Evolutionary conservation across 2,888 invertebrate genomes (phyloP).

Genomic region (Trichopria drosophilae): DNA sequence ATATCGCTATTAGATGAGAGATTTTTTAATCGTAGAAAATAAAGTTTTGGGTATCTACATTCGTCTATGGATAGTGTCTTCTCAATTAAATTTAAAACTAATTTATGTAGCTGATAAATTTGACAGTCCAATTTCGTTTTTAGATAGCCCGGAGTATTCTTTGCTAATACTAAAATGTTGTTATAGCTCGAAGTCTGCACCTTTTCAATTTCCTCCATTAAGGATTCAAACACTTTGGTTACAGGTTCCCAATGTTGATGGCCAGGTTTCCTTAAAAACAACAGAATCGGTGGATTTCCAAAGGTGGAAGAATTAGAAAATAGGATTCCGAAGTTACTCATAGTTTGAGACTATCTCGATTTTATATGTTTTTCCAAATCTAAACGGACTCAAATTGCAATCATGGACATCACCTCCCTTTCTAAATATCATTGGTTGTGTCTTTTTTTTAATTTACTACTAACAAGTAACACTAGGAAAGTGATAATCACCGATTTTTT

Average conservation of each 20-base stretch:
- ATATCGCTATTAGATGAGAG: neutral
- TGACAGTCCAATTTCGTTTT: neutral
- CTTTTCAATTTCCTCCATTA: conserved; percentile 8
- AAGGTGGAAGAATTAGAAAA: neutral
- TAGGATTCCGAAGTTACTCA: neutral
- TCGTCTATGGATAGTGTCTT: conserved; percentile 1
- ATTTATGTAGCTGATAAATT: conserved; percentile 1
- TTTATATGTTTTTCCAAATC: neutral
- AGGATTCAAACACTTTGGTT: too few relatives aligned
- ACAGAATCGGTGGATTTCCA: neutral
- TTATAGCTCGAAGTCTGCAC: conserved; percentile 22
- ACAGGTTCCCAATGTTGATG: too few relatives aligned
- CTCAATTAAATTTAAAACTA: neutral
- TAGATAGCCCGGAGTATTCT: neutral
- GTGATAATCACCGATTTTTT: too few relatives aligned
- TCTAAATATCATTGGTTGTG: too few relatives aligned
- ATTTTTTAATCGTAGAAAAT: neutral
- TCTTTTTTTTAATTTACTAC: too few relatives aligned
- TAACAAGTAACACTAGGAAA: too few relatives aligned
- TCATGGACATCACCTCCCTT: too few relatives aligned
- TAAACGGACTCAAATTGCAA: too few relatives aligned
- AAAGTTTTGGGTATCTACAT: too few relatives aligned
- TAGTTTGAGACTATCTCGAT: neutral
- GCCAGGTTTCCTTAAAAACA: neutral
- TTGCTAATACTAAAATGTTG: neutral